Evolutionary conservation across 2,797 vertebrate genomes (phyloP).

Genomic region (Pyrocephalus nanus): DNA sequence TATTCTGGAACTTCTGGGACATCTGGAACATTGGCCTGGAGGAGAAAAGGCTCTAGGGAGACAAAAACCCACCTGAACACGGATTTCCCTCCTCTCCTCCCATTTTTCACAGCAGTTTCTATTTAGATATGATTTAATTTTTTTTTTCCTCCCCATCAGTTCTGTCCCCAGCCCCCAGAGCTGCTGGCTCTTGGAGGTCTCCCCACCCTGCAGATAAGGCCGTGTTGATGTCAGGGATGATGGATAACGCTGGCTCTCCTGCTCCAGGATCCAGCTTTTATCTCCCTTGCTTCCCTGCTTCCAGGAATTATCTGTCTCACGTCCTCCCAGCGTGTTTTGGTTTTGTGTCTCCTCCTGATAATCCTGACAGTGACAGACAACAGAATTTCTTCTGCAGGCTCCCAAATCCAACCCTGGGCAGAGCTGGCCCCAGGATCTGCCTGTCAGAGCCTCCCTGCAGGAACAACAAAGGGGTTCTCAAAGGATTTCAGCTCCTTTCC

Average conservation of each 20-base stretch:
- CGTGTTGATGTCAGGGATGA: background rate
- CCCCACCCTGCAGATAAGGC: background rate
- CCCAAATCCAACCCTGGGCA: background rate
- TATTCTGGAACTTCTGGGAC: background rate
- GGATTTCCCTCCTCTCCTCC: background rate
- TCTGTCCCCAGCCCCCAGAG: background rate
- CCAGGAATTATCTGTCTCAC: background rate
- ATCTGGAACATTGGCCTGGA: background rate
- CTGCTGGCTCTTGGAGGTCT: background rate
- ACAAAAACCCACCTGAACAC: too few species aligned
- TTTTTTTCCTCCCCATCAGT: rapidly evolving
- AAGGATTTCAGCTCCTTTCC: background rate
- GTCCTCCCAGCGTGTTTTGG: background rate
- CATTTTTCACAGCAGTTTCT: background rate
- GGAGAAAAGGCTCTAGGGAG: background rate
- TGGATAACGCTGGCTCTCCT: background rate
- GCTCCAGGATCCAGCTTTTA: background rate
- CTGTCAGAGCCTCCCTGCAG: background rate
- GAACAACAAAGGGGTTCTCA: background rate
- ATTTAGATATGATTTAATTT: background rate
- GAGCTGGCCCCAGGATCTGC: background rate
- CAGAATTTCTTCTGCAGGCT: slow-evolving; percentile 4
- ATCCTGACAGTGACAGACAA: slow-evolving; percentile 25
- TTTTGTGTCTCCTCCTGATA: slow-evolving; percentile 17
- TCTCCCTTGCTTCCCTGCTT: background rate